Evolutionary conservation across 2,797 vertebrate genomes (phyloP).

Genomic region (Acestrorhynchus altus): DNA sequence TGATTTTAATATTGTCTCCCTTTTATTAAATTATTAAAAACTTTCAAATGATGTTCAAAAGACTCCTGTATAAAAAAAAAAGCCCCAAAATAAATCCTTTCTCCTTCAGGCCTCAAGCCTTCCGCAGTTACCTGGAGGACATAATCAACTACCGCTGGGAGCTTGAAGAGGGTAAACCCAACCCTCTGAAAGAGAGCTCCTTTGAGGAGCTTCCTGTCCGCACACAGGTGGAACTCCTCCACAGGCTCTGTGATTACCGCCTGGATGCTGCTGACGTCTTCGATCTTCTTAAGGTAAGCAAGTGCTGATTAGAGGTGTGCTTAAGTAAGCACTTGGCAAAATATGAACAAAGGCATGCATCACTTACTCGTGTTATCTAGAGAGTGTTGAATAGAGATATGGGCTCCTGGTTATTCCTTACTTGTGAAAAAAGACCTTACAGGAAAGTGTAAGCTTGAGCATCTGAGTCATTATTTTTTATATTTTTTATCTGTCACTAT

Average conservation of each 20-base stretch:
- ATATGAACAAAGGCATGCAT: neutral
- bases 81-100: neutral
- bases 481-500: too few relatives aligned
- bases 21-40: too few relatives aligned
- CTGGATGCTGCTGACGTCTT: constrained; percentile 97
- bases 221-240: constrained; percentile 92
- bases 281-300: constrained; percentile 92
- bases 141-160: constrained; percentile 99
- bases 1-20: too few relatives aligned
- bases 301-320: neutral
- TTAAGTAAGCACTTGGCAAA: neutral
- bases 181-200: constrained; percentile 85
- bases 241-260: constrained; percentile 95
- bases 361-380: neutral
- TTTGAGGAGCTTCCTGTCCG: constrained; percentile 89
- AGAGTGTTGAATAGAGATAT: neutral
- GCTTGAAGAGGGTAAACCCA: constrained; percentile 95
- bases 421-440: neutral
- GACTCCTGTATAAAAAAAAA: neutral
- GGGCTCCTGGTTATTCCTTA: neutral
- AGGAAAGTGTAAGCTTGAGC: too few relatives aligned
- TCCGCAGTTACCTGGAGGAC: constrained; percentile 94
- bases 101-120: constrained; percentile 84
- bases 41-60: too few relatives aligned
- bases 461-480: too few relatives aligned